A percentile compares a stretch with the other conserved stretches of the same genome.
Conservation (phyloP, 2,888 invertebrate species). For the Eremobia ochroleuca region DNA sequence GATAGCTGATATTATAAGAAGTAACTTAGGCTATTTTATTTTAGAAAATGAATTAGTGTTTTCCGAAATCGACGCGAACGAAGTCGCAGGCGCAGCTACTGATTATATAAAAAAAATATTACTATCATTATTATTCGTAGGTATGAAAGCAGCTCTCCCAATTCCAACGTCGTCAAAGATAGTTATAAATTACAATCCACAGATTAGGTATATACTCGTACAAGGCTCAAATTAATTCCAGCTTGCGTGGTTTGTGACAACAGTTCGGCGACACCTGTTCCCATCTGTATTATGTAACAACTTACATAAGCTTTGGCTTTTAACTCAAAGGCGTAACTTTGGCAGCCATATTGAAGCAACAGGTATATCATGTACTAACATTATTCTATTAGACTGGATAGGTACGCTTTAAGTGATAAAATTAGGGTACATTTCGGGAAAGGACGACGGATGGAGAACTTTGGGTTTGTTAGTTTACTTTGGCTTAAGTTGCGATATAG, state of each 20-base stretch:
- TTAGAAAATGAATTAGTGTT: no score
- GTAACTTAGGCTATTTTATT: no score
- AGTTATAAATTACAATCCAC: constrained; percentile 61
- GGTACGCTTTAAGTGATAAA: constrained; percentile 53
- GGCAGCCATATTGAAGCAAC: constrained; percentile 68
- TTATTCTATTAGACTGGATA: constrained; percentile 63
- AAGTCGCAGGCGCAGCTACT: background rate
- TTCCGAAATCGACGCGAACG: background rate
- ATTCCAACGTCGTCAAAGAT: constrained; percentile 32
- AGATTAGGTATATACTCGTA: constrained; percentile 61
- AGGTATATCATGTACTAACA: constrained; percentile 68
- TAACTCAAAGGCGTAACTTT: constrained; percentile 72
- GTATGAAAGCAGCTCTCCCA: background rate
- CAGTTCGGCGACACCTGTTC: constrained; percentile 75
- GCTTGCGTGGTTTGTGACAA: constrained; percentile 60
- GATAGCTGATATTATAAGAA: background rate
- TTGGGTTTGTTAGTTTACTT: constrained; percentile 12
- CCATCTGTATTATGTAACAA: constrained; percentile 70
- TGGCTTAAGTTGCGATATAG: constrained; percentile 8
- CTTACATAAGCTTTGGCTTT: constrained; percentile 74
- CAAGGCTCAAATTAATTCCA: constrained; percentile 69
- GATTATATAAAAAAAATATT: background rate
- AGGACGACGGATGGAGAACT: constrained; percentile 9
- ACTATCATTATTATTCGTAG: background rate
- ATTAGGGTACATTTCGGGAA: constrained; percentile 34